A percentile compares a stretch with the other conserved stretches of the same genome.
These are phyloP conservation scores for Aphaenogaster rudis DNA, from an alignment of 1,140 invertebrate species.

Conservation along the genomic window DNA sequence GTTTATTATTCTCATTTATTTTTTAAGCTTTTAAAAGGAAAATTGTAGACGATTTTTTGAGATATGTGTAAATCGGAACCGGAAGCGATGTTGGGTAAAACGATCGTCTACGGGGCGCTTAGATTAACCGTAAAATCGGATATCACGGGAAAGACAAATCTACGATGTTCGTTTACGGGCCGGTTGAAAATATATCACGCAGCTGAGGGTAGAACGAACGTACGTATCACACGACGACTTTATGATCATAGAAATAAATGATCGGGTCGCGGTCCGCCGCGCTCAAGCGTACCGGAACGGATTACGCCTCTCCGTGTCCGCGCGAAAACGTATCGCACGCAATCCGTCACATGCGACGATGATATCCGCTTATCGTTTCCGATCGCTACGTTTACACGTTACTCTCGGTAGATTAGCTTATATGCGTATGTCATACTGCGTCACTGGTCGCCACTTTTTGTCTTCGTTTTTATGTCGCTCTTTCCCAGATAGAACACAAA, in stretches of 20 bases:
- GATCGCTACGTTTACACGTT: slow-evolving; percentile 41
- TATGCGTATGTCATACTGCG: background rate
- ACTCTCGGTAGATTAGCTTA: slow-evolving; percentile 41
- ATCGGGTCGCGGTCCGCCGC: slow-evolving; percentile 16
- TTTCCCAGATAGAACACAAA: background rate
- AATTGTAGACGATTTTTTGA: background rate
- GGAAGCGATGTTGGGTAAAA: background rate
- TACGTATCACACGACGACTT: slow-evolving; percentile 37
- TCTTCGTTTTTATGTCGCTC: background rate
- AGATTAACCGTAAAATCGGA: slow-evolving; percentile 74
- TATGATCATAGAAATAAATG: slow-evolving; percentile 67
- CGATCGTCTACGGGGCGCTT: slow-evolving; percentile 33
- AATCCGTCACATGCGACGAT: slow-evolving; percentile 39
- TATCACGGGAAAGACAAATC: slow-evolving; percentile 65
- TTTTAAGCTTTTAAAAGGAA: background rate
- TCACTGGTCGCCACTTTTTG: slow-evolving; percentile 2
- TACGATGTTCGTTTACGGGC: slow-evolving; percentile 53
- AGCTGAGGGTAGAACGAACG: slow-evolving; percentile 51
- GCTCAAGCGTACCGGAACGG: slow-evolving; percentile 40
- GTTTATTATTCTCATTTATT: background rate
- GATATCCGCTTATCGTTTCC: slow-evolving; percentile 45
- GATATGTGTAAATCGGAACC: slow-evolving; percentile 14
- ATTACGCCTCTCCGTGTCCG: slow-evolving; percentile 41
- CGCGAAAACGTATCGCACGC: slow-evolving; percentile 40
- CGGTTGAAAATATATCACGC: slow-evolving; percentile 52